phyloP scores from a whole-genome alignment of 2,888 invertebrate genomes.

The Thysanoteuthis rhombus region DNA sequence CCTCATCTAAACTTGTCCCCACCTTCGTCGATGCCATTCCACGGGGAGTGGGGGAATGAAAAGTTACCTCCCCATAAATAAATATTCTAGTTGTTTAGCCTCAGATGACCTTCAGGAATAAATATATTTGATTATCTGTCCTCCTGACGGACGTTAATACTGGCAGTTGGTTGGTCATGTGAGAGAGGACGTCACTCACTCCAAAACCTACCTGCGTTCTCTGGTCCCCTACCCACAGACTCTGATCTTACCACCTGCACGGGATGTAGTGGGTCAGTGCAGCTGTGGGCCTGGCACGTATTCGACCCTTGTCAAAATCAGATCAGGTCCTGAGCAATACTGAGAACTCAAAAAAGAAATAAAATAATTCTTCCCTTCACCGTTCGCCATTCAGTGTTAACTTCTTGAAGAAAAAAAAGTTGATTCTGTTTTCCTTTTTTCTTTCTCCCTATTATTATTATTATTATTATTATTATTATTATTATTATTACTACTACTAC shows the following conservation, averaged over 20 bases:
- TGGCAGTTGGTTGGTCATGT: not conserved
- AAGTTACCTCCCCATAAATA: not conserved
- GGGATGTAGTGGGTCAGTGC: constrained; percentile 12
- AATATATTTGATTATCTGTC: constrained; percentile 12
- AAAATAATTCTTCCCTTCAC: not conserved
- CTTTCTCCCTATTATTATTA: no score
- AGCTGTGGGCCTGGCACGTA: constrained; percentile 12
- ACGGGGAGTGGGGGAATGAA: not conserved
- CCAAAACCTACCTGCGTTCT: not conserved
- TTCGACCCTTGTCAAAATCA: constrained; percentile 12
- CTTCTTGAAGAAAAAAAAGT: not conserved
- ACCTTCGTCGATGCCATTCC: not conserved
- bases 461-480: no score
- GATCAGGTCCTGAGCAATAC: not conserved
- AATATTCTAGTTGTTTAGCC: constrained; percentile 12
- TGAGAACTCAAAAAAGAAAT: constrained; percentile 12
- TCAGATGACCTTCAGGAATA: not conserved
- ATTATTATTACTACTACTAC: no score
- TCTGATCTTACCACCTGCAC: not conserved
- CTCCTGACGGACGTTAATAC: not conserved
- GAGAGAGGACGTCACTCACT: not conserved
- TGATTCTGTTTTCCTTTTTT: no score
- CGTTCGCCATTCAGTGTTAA: not conserved
- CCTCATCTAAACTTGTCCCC: not conserved
- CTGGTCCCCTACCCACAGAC: not conserved